Evolutionary conservation across 1,140 invertebrate species (phyloP), one percentile per base, ranked within the genome.

Genomic region (Bombus soroeensis): DNA sequence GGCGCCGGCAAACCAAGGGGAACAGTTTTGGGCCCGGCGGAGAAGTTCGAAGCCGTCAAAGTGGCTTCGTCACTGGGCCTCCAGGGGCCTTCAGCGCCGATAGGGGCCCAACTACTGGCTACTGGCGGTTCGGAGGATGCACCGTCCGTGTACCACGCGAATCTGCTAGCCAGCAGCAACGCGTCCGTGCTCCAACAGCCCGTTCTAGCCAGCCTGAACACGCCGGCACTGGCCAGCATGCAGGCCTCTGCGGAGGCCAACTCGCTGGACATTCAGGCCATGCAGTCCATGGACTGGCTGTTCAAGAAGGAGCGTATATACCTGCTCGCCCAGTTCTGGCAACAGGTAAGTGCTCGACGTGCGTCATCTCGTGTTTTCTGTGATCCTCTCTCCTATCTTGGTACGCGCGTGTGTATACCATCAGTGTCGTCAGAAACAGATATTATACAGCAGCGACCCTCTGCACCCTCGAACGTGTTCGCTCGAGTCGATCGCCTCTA

Each of bases 231-330:
- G 89, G 91, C 96, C 95, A 97, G 96, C 96, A 97, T 97, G 97
- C 97, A 97, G 96, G 95, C 96, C 94, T 96, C 97, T 95, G 96
- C 97, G 92, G 96, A 96, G 95, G 96, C 96, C 94, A 94, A 92
- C 92, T 94, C 94, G 89, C 93, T 96, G 92, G 97, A 97, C 95
- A 96, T 97, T 93, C 97, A 97, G 96, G 97, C 97, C 95, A 97
- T 98, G 96, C 97, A 98, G 96, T 98, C 97, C 94, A 98, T 98
- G 98, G 98, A 98, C 96, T 98, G 98, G 98, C 97, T 98, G 95
- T 98, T 98, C 96, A 98, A 98, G 96, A 98, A 98, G 96, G 98
- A 98, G 96, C 96, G 97, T 96, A 98, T 98, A 96, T 98, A 98
- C 96, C 96, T 98, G 93, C 96, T 98, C 94, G 98, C 97, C 93